Percentiles rank a stretch among this genome's conserved stretches.
These are phyloP conservation scores for Channallabes apus DNA, from an alignment of 2,797 vertebrate species.

Conservation along the genomic window DNA sequence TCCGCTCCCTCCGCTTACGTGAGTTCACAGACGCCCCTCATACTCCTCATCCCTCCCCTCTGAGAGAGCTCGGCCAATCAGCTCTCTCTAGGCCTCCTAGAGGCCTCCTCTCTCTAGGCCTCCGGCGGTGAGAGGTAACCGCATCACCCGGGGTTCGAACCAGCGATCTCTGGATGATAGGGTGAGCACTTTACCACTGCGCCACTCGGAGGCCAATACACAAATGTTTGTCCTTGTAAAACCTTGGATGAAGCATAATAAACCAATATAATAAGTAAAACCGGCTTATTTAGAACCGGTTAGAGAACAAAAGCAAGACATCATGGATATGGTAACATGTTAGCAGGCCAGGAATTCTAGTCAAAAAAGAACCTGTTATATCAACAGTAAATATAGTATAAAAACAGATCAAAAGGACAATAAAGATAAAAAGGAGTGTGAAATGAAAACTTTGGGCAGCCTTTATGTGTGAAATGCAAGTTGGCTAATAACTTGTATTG, in stretches of 20 bases:
- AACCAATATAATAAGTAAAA: not conserved
- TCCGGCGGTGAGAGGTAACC: too few relatives aligned
- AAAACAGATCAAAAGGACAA: not conserved
- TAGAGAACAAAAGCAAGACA: not conserved
- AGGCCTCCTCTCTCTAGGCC: too few relatives aligned
- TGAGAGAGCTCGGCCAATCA: too few relatives aligned
- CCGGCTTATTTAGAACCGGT: not conserved
- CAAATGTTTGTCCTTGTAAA: not conserved
- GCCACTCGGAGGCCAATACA: too few relatives aligned
- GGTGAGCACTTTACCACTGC: too few relatives aligned
- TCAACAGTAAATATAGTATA: not conserved
- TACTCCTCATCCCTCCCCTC: too few relatives aligned
- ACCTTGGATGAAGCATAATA: not conserved
- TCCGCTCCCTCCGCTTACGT: too few relatives aligned
- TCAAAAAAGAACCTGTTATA: not conserved
- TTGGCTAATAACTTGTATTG: not conserved
- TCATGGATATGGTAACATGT: not conserved
- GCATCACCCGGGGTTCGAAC: too few relatives aligned
- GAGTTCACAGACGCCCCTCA: too few relatives aligned
- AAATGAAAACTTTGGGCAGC: not conserved
- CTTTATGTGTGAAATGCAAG: slow-evolving; percentile 3
- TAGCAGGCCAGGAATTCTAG: not conserved
- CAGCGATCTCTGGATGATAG: too few relatives aligned
- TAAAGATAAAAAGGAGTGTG: not conserved
- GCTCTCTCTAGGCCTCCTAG: too few relatives aligned